Base-by-base conservation (phyloP, 2,888 invertebrate genomes). In the Andrena camellia region DNA sequence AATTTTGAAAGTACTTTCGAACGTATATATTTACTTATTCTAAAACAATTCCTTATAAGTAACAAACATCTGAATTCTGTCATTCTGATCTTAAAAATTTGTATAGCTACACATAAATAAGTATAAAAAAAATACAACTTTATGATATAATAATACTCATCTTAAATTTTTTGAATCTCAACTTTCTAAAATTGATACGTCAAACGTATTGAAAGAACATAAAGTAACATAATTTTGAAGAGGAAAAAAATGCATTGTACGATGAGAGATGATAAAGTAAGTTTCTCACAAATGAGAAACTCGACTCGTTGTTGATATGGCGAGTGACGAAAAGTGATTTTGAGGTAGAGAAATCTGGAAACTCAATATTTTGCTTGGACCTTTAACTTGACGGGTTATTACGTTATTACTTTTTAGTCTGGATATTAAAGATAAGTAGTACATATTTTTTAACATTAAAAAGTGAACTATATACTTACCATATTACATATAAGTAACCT, bases 401-500 rank as follows among this genome's bases (percentile, higher is more conserved):
- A 20, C 20, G 42, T 52, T 52, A 52, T 52, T 0, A 13, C 66
- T 48, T 60, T 42, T 54, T 60, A 20, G 57, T 50, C 42, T 26
- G 52, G 29, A n/a, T 54, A 26, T 3, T 29, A 64, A 80, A 74
- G 29, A 10, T 66, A 52, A 48, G 17, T 31, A 67, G 23, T 78
- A 57, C 10, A 57, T 23, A 57, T 4, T 20, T 29, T 42, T 35
- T n/a, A 31, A 7, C 42, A 10, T 64, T 42, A 64, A 63, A 57
- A 29, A 31, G 60, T 62, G 57, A 69, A 67, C 29, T 35, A 67
- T 64, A 50, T 82, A 81, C 73, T 80, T 83, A 78, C 75, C 57
- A 62, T 35, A 77, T 69, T 71, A 31, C 67, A 70, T 42, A 66
- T 87, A 71, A 83, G 42, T 77, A 75, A 79, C 62, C 20, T 52